phyloP scores from a whole-genome alignment of 2,888 invertebrate species.

The Frankliniella intonsa region DNA sequence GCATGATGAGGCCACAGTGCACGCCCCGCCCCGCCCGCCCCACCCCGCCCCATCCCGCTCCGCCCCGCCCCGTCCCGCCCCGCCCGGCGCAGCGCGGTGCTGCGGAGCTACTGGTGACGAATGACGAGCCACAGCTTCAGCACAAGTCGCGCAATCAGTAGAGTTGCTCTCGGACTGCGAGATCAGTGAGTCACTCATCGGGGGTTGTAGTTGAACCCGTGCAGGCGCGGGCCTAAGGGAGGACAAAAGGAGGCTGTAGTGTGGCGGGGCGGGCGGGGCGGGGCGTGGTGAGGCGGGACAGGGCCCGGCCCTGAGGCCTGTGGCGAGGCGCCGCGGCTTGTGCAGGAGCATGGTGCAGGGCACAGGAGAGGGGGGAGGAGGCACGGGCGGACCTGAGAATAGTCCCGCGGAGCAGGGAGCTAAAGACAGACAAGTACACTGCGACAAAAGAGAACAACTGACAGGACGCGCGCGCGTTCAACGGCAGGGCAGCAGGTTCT shows the following conservation, averaged over 20 bases:
- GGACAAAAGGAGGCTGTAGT: neutral
- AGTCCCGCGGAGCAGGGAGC: neutral
- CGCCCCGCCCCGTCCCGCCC: no score
- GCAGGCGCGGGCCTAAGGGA: no score
- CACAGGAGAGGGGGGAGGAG: neutral
- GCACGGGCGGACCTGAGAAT: constrained; percentile 18
- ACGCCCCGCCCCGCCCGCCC: neutral
- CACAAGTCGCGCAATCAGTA: no score
- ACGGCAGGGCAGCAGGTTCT: no score
- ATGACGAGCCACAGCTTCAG: no score
- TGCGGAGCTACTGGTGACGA: no score
- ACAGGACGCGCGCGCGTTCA: no score
- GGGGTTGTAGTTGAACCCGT: no score
- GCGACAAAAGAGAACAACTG: neutral
- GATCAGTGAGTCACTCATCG: no score
- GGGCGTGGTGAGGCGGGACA: neutral
- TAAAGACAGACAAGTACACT: neutral
- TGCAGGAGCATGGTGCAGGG: neutral
- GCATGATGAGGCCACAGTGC: neutral
- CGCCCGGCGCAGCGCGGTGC: no score
- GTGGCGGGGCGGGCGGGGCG: neutral
- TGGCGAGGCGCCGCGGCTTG: neutral
- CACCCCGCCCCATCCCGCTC: neutral
- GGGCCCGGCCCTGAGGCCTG: neutral
- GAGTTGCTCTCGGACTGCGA: no score